Evolutionary conservation across 2,888 invertebrate genomes (phyloP).

Genomic region (Cremastobaeus sp.): DNA sequence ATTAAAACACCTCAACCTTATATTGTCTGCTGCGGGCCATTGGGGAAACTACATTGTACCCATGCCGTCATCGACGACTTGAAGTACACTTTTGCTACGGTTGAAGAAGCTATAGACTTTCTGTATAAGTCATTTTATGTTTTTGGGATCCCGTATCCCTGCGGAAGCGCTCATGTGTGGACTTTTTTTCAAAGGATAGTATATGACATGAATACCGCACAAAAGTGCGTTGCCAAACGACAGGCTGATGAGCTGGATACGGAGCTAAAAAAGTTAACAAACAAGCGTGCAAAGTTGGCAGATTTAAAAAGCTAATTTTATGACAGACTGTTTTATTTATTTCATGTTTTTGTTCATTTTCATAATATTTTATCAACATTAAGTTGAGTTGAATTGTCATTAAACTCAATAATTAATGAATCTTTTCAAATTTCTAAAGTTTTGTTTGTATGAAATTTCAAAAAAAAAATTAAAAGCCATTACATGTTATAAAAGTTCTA

Average conservation of each 20-base stretch:
- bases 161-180: neutral
- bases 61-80: neutral
- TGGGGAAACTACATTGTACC: neutral
- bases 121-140: neutral
- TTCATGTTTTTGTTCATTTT: too few species aligned
- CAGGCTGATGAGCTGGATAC: slow-evolving; percentile 3
- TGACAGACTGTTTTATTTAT: too few species aligned
- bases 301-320: too few species aligned
- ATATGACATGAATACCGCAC: neutral
- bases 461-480: too few species aligned
- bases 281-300: slow-evolving; percentile 1
- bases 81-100: neutral
- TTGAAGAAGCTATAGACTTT: neutral
- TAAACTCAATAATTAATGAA: neutral
- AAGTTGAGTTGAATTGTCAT: neutral
- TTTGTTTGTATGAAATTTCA: too few species aligned
- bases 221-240: neutral
- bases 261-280: neutral
- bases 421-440: too few species aligned
- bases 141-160: neutral
- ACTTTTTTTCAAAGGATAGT: neutral
- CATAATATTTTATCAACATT: neutral
- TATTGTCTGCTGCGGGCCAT: neutral
- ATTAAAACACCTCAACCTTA: too few species aligned
- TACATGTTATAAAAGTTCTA: too few species aligned